phyloP scores from a whole-genome alignment of 1,140 invertebrate genomes.

The Parapsyche elsis region DNA sequence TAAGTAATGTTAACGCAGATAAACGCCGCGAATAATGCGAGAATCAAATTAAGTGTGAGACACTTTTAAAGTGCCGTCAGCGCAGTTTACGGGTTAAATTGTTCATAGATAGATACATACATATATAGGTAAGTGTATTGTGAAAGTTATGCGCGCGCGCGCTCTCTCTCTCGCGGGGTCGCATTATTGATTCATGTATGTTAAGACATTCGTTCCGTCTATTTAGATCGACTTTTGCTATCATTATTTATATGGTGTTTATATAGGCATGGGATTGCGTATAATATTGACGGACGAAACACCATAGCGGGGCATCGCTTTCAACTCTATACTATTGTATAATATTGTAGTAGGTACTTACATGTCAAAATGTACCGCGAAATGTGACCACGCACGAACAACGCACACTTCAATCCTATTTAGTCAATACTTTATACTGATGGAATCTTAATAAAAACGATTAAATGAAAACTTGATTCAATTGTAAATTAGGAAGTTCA shows the following conservation, averaged over 20 bases:
- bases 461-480: too few relatives aligned
- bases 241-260: slow-evolving; percentile 30
- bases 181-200: slow-evolving; percentile 21
- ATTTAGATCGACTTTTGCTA: slow-evolving; percentile 32
- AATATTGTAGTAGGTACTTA: neutral
- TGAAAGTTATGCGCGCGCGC: neutral
- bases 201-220: slow-evolving; percentile 20
- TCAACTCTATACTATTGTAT: neutral
- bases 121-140: too few relatives aligned
- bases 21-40: slow-evolving; percentile 33
- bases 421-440: too few relatives aligned
- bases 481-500: too few relatives aligned
- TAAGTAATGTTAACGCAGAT: slow-evolving; percentile 46
- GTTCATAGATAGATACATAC: neutral
- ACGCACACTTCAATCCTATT: too few relatives aligned
- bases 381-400: neutral
- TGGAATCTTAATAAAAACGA: too few relatives aligned
- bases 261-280: slow-evolving; percentile 7
- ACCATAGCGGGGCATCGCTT: slow-evolving; percentile 12
- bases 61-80: neutral
- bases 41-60: slow-evolving; percentile 39
- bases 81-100: slow-evolving; percentile 7
- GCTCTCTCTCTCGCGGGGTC: neutral
- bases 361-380: neutral
- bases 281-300: neutral